phyloP scores from a whole-genome alignment of 2,113 vertebrate genomes.

The Sander lucioperca region DNA sequence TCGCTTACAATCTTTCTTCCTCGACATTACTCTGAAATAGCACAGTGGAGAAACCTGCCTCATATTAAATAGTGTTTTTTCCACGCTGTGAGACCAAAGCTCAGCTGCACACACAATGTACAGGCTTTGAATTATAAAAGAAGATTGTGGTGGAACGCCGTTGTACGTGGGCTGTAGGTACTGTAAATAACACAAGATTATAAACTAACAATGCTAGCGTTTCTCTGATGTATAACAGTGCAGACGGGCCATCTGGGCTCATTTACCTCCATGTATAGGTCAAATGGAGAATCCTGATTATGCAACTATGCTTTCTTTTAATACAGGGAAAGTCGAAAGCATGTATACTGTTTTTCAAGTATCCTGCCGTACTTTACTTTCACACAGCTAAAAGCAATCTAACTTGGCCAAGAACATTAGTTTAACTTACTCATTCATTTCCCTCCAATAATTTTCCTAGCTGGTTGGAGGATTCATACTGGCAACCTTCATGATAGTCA shows the following conservation, averaged over 20 bases:
- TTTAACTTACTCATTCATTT: neutral
- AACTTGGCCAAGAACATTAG: neutral
- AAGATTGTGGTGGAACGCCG: neutral
- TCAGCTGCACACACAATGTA: conserved; percentile 12
- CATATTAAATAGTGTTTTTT: conserved; percentile 19
- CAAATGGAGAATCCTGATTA: conserved; percentile 36
- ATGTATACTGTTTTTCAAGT: neutral
- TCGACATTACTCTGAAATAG: conserved; percentile 42
- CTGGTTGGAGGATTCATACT: neutral
- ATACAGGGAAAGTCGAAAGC: conserved; percentile 18
- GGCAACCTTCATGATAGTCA: neutral
- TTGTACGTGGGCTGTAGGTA: conserved; percentile 15
- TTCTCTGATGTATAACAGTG: conserved; percentile 14
- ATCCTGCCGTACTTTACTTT: neutral
- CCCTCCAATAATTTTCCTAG: neutral
- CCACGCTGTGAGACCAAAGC: neutral
- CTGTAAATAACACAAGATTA: conserved; percentile 58
- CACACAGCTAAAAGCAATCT: neutral
- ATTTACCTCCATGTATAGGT: conserved; percentile 21
- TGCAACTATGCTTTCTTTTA: conserved; percentile 24
- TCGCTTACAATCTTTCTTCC: conserved; percentile 49
- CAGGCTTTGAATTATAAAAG: conserved; percentile 21
- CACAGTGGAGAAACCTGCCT: conserved; percentile 22
- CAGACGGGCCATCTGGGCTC: conserved; percentile 22
- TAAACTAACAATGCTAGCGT: neutral